A percentile compares a stretch with the other conserved stretches of the same genome.
Conservation (phyloP, 2,113 vertebrate species). For the Indicator indicator region DNA sequence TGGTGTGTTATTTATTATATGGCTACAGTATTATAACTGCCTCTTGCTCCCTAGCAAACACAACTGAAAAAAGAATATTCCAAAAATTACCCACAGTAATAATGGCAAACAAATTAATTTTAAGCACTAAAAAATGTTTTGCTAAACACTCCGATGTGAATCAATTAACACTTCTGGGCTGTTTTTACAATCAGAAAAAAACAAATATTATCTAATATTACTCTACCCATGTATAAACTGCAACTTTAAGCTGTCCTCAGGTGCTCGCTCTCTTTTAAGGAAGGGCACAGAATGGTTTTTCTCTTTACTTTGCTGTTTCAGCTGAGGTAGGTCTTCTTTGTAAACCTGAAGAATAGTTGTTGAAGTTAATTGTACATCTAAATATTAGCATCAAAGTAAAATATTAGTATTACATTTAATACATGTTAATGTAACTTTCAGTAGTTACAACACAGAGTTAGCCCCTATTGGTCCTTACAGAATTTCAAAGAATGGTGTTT, state of each 20-base stretch:
- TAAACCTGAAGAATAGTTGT: constrained; percentile 85
- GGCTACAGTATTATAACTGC: background rate
- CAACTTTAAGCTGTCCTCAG: constrained; percentile 90
- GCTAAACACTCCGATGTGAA: background rate
- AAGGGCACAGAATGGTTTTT: constrained; percentile 89
- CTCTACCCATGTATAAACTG: constrained; percentile 96
- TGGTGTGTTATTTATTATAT: background rate
- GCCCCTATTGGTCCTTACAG: background rate
- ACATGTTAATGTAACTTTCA: background rate
- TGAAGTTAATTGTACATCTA: background rate
- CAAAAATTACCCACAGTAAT: background rate
- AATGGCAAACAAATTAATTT: background rate
- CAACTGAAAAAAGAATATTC: background rate
- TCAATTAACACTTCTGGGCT: background rate
- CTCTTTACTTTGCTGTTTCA: constrained; percentile 89
- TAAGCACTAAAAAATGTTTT: background rate
- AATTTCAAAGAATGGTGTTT: background rate
- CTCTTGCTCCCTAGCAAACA: background rate
- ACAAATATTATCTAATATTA: background rate
- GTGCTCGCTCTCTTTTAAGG: constrained; percentile 89
- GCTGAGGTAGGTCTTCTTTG: constrained; percentile 98
- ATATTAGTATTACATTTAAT: background rate
- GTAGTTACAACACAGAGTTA: background rate
- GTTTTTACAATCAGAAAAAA: background rate
- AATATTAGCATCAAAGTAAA: no score